A percentile compares a stretch with the other conserved stretches of the same genome.
These are phyloP conservation scores for Polydrusus cervinus DNA, from an alignment of 2,888 invertebrate genomes.

Conservation along the genomic window DNA sequence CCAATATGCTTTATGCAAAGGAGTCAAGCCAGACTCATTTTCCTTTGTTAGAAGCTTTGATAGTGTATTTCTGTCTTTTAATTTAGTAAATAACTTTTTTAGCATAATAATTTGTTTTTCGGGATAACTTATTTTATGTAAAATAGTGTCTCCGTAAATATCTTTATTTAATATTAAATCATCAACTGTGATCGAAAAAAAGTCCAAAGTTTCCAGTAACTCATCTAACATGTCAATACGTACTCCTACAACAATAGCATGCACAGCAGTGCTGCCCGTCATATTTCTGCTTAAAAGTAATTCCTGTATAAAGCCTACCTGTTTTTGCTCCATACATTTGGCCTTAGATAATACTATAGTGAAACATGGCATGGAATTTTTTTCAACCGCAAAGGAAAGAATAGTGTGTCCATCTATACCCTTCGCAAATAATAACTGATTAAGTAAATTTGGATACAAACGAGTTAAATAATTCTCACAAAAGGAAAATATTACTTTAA, in stretches of 20 bases:
- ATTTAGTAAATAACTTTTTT: background rate
- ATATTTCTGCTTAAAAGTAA: background rate
- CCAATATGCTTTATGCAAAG: slow-evolving; percentile 13
- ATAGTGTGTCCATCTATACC: background rate
- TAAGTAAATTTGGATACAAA: background rate
- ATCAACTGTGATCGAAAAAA: background rate
- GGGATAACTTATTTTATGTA: too few species aligned
- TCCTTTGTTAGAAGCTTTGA: background rate
- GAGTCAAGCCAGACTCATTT: background rate
- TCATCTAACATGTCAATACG: background rate
- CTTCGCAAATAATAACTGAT: background rate
- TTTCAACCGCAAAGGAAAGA: background rate
- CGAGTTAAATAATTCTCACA: background rate
- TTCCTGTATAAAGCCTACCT: background rate
- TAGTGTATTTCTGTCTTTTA: background rate
- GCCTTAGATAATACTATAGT: background rate
- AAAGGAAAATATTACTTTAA: background rate
- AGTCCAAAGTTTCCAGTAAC: background rate
- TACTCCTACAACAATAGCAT: background rate
- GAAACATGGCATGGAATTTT: background rate
- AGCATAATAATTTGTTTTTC: background rate
- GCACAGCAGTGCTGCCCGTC: background rate
- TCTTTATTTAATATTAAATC: background rate
- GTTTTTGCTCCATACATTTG: background rate
- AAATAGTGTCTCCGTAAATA: background rate